Conservation (phyloP, 2,113 vertebrate species). For the Anoura caudifer region DNA sequence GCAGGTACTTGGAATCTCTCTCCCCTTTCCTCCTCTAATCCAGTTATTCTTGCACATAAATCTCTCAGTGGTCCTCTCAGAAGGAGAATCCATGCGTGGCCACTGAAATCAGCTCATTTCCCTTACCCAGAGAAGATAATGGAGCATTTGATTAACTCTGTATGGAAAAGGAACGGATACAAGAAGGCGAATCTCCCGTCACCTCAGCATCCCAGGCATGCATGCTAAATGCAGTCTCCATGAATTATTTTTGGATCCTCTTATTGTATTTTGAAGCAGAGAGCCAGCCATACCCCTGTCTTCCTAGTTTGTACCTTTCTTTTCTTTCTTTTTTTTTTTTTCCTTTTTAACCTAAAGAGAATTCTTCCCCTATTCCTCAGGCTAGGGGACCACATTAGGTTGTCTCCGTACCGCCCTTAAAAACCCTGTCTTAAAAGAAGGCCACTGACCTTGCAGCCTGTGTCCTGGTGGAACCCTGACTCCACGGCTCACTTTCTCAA, state of each 20-base stretch:
- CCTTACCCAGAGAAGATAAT: neutral
- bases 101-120: neutral
- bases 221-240: neutral
- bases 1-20: conserved; percentile 82
- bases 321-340: no score
- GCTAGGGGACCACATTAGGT: neutral
- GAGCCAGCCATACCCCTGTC: neutral
- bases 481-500: neutral
- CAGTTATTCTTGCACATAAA: neutral
- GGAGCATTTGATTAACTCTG: neutral
- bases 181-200: accelerated
- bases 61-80: neutral
- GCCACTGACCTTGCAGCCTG: neutral
- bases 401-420: neutral
- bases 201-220: neutral
- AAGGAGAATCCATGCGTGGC: neutral
- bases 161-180: neutral
- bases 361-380: neutral
- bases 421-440: neutral
- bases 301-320: neutral
- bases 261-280: conserved; percentile 4
- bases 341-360: neutral
- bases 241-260: neutral
- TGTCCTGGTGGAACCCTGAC: neutral
- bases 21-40: neutral